phyloP scores from a whole-genome alignment of 2,797 vertebrate species.

The Pseudochirops cupreus region DNA sequence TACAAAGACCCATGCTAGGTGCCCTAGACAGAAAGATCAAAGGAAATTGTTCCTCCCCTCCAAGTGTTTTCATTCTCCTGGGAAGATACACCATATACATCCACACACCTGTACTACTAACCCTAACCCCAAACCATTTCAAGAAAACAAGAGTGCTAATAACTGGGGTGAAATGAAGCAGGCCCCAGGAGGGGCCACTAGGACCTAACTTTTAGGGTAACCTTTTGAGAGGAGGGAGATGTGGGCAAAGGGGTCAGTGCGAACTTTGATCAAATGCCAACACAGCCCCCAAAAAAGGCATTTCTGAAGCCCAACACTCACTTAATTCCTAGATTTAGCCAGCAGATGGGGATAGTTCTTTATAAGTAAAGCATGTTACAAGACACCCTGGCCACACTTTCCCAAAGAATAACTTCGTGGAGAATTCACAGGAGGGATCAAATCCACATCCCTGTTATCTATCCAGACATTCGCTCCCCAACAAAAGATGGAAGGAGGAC shows the following conservation, averaged over 20 bases:
- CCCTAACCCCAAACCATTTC: background rate
- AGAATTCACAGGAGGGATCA: conserved; percentile 3
- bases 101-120: background rate
- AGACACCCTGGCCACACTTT: conserved; percentile 1
- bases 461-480: conserved; percentile 14
- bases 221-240: background rate
- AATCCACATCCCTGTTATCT: background rate
- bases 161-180: background rate
- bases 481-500: background rate
- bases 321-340: conserved; percentile 73
- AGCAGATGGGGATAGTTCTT: conserved; percentile 82
- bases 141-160: background rate
- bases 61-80: background rate
- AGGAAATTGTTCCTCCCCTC: background rate
- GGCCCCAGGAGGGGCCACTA: background rate
- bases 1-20: background rate
- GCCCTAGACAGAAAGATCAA: background rate
- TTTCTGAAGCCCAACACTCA: background rate
- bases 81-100: background rate
- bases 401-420: conserved; percentile 8
- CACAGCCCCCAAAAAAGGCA: background rate
- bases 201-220: background rate
- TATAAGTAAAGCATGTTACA: conserved; percentile 29
- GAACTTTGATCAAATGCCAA: background rate
- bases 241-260: background rate